Percentiles rank a stretch among this genome's conserved stretches.
These are phyloP conservation scores for Copidosoma floridanum DNA, from an alignment of 1,140 invertebrate genomes.

Conservation along the genomic window DNA sequence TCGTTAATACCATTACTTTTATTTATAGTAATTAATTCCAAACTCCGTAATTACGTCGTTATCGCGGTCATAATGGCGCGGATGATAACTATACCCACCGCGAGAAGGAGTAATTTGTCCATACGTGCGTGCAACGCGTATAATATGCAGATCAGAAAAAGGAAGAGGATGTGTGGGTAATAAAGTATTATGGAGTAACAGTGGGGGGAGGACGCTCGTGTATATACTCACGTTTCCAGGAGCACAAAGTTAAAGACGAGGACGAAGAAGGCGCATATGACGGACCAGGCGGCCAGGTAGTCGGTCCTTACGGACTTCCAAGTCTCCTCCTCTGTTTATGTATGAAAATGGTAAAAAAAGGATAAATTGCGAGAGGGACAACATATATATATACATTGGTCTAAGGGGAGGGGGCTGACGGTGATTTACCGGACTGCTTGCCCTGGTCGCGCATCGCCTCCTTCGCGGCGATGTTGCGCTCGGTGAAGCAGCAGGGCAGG, in stretches of 20 bases:
- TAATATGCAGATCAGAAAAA: conserved; percentile 1
- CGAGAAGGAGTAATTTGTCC: conserved; percentile 2
- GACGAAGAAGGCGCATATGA: conserved; percentile 81
- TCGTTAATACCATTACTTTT: no score
- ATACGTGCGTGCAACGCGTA: not conserved
- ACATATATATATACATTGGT: not conserved
- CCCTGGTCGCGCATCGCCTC: conserved; percentile 70
- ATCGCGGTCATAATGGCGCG: not conserved
- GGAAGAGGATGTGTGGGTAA: not conserved
- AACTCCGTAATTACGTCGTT: conserved; percentile 8
- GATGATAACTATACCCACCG: not conserved
- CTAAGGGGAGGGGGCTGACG: no score
- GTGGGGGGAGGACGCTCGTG: no score
- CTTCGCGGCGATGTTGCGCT: conserved; percentile 69
- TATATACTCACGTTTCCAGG: conserved; percentile 73
- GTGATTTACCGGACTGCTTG: conserved; percentile 55
- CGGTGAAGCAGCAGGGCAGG: conserved; percentile 69
- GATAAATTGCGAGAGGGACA: no score
- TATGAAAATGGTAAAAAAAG: not conserved
- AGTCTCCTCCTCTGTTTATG: conserved; percentile 65
- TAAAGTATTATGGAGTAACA: no score
- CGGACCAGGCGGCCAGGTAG: conserved; percentile 71
- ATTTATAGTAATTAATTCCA: no score
- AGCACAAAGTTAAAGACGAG: conserved; percentile 87
- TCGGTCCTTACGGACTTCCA: conserved; percentile 74